Evolutionary conservation across 2,888 invertebrate genomes (phyloP), one percentile per base, ranked within the genome.

Genomic region (Tetheella fluctuosa): DNA sequence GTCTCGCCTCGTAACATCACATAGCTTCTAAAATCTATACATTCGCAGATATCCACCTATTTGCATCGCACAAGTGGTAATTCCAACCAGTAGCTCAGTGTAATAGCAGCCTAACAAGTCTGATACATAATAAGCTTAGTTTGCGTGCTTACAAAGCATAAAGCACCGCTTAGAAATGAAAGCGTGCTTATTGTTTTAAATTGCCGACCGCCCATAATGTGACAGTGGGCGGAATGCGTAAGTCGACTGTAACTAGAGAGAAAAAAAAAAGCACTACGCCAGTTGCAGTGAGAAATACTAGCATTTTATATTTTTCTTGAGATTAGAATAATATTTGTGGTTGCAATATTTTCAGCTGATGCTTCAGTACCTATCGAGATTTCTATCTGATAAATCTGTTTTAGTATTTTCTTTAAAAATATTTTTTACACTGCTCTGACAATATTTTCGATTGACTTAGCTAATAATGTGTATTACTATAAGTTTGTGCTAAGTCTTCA

Each of bases 131-230:
- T 64, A 70, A 64, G 62, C 39, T 63, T 58, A 53, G 60, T 57
- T 90, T 69, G 91, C 91, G 90, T 91, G 91, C 69, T 71, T 59
- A 63, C 73, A 64, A 69, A 76, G 78, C 89, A 90, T 91, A 90
- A 91, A 87, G 76, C 80, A 85, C 84, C 72, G 85, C 76, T 81
- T 78, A 74, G 84, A 80, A 86, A 86, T 84, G 78, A 86, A 89
- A 88, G 88, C 89, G 78, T 77, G 83, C 77, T 90, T 90, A 91
- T 91, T 91, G 91, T 91, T 91, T 91, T 90, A 91, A 90, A 90
- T 90, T 83, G 86, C 86, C 83, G 74, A 86, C 91, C 89, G 88
- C 90, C 90, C 84, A 71, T 81, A 69, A 84, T 85, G 84, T 86
- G 88, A 87, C 88, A 86, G 84, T 82, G 85, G 86, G 89, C 81